Base-by-base conservation (phyloP, 2,113 vertebrate genomes). In the Scomber scombrus region DNA sequence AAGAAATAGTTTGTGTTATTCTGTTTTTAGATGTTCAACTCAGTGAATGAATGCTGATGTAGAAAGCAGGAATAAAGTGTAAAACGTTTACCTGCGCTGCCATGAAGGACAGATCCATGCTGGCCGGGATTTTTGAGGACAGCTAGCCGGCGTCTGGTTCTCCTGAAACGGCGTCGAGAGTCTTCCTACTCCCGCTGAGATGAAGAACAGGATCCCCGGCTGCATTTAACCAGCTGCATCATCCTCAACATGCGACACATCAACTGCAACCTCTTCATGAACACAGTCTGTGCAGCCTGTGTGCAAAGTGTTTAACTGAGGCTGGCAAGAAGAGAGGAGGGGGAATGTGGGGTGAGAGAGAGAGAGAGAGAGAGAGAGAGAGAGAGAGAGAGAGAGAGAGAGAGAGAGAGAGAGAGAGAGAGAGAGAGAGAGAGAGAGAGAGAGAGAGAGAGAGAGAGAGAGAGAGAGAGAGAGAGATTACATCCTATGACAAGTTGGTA, bases 61-160 rank as follows among this genome's bases (percentile, higher is more conserved):
- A 26, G 2, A 40, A 40, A 40, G 34, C 34, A 40, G 34, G 9
- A 40, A 40, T 40, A 40, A 40, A 9, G 6, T 40, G 34, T 40
- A 43, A 15, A 11, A 13, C 18, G 3, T 74, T 75, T 87, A 89
- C 88, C 85, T 89, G 88, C 50, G 88, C 85, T 34, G 88, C 88
- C 88, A 89, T 89, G 67, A 89, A 89, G 45, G 88, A 89, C 50
- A 89, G 80, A 77, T 89, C 88, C 88, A 89, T 89, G 76, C 26
- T 77, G 69, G 50, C 50, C 50, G 29, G 34, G 50, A 55, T 16
- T 50, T 21, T 19, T 29, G 34, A 40, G 34, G 34, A 40, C 34
- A 40, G 6, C 34, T 40, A 40, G 34, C 34, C 34, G 61, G 40
- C n/a, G 40, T 46, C 61, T 63, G 40, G 2, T 63, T 40, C 47